Evolutionary conservation across 2,113 vertebrate species (phyloP).

Genomic region (Sprattus sprattus): DNA sequence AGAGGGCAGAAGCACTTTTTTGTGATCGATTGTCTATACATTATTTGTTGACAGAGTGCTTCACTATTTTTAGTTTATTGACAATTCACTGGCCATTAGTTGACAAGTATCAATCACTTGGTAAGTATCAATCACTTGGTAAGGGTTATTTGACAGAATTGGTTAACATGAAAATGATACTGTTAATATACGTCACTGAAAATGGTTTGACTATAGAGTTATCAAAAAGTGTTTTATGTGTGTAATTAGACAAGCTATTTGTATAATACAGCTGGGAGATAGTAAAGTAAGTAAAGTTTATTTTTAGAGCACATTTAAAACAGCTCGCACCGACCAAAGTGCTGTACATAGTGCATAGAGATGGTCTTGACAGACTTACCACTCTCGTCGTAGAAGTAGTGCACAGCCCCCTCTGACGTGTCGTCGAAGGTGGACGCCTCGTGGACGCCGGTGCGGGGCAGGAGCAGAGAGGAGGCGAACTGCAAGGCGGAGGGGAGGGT

Average conservation of each 20-base stretch:
- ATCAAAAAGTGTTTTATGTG: not conserved
- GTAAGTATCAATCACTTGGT: too few relatives aligned
- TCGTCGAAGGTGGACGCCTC: slow-evolving; percentile 89
- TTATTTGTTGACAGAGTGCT: too few relatives aligned
- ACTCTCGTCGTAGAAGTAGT: slow-evolving; percentile 88
- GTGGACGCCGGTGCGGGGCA: slow-evolving; percentile 81
- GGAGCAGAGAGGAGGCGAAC: slow-evolving; percentile 82
- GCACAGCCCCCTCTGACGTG: slow-evolving; percentile 85
- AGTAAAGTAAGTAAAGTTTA: too few relatives aligned
- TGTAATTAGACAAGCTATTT: not conserved
- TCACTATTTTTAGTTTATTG: not conserved
- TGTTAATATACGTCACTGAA: not conserved
- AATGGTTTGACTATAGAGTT: not conserved
- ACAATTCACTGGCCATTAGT: not conserved
- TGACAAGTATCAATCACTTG: too few relatives aligned
- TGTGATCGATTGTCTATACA: not conserved
- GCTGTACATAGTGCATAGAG: too few relatives aligned
- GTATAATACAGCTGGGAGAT: not conserved
- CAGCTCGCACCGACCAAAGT: too few relatives aligned
- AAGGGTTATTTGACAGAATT: too few relatives aligned
- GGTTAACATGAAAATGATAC: too few relatives aligned
- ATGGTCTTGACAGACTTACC: slow-evolving; percentile 65
- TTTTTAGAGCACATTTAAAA: too few relatives aligned
- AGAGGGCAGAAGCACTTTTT: not conserved
- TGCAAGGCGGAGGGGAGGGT: slow-evolving; percentile 85